Evolutionary conservation across 2,113 vertebrate genomes (phyloP), one percentile per base, ranked within the genome.

Genomic region (Amazona guildingii): DNA sequence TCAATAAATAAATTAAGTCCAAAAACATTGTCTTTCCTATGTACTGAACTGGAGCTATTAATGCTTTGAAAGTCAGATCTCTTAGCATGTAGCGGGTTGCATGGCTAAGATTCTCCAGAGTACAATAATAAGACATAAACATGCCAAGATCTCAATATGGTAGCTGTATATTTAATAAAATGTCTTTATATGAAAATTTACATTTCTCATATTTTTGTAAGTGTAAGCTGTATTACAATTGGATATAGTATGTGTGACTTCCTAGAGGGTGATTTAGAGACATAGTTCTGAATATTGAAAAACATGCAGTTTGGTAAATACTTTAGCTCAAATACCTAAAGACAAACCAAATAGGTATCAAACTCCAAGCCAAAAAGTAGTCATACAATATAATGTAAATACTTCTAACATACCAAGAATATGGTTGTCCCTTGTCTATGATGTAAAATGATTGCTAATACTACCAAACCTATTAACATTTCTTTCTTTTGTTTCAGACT

Each of bases 211-310:
- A n/a, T 18, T 91, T 73, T 25, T 35, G 0, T n/a, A 69, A n/a
- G 15, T 20, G 6, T n/a, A 75, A 28, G 3, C 17, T 33, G 24
- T 20, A 23, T 20, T n/a, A 21, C 9, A 51, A 39, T n/a, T 3
- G 0, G 2, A 52, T 73, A 19, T 37, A 54, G 7, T 24, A 35
- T 2, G 4, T 1, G 1, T 39, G 35, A 44, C 28, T 48, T 67
- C 27, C 20, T 9, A 51, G 27, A 31, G 3, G 13, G 39, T 43
- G 55, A 68, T 39, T 68, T 31, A 79, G 43, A 70, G 51, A 43
- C 2, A 18, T 16, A 20, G 29, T 29, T 48, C 48, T 5, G 5
- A 74, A 55, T 49, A 68, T 23, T 46, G n/a, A 19, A 68, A 59
- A 88, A 29, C 13, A 44, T 4, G 3, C 4, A 51, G 24, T 21